These are phyloP conservation scores for Cynocephalus volans DNA, from an alignment of 2,113 vertebrate species.

Conservation along the genomic window DNA sequence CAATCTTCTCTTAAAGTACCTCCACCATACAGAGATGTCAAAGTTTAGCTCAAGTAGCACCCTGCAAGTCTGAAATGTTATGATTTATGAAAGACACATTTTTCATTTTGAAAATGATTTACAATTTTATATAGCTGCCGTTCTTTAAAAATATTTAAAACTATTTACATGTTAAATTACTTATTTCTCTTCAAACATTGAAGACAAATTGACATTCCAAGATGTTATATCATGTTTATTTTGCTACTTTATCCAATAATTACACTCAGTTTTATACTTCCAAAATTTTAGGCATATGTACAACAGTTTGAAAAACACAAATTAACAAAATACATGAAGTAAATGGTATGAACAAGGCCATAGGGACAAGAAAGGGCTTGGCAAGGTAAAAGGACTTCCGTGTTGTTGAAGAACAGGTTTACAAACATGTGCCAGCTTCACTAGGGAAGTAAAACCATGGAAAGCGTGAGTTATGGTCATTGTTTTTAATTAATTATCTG, in stretches of 20 bases:
- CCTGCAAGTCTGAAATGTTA: background rate
- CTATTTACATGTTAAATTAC: background rate
- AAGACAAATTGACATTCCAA: background rate
- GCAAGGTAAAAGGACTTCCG: background rate
- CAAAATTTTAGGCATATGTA: background rate
- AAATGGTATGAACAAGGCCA: background rate
- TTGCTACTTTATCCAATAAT: background rate
- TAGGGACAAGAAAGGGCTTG: background rate
- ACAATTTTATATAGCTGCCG: background rate
- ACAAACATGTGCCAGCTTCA: accelerated
- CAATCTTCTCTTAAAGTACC: background rate
- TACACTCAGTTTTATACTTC: background rate
- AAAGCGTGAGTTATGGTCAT: background rate
- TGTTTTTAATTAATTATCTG: background rate
- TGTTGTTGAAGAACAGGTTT: background rate
- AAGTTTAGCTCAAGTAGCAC: background rate
- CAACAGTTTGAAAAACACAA: background rate
- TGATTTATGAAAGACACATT: background rate
- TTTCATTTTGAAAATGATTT: background rate
- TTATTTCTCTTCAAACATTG: background rate
- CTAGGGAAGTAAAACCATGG: background rate
- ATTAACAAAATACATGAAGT: background rate
- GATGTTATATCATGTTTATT: background rate
- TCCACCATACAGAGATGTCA: background rate
- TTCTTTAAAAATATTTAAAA: conserved; percentile 7